Conservation (phyloP, 2,888 invertebrate genomes). For the Hyalella azteca region DNA sequence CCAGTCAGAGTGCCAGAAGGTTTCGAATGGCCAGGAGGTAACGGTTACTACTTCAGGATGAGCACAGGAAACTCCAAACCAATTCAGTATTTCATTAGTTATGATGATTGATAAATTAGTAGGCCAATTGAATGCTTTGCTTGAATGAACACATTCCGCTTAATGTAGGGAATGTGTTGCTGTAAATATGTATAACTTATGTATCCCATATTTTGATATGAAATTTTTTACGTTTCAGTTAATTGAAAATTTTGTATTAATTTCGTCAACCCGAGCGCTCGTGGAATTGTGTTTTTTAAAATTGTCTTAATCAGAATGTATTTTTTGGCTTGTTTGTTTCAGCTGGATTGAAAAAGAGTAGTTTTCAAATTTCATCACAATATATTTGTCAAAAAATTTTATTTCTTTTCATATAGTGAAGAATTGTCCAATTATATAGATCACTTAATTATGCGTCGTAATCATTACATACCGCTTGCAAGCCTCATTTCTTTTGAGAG, state of each 20-base stretch:
- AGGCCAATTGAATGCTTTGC: background rate
- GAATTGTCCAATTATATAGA: background rate
- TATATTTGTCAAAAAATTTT: background rate
- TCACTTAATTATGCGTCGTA: background rate
- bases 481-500: background rate
- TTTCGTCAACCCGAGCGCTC: background rate
- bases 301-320: background rate
- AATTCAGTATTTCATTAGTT: constrained; percentile 51
- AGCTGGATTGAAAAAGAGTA: background rate
- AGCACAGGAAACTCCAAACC: constrained; percentile 51
- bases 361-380: background rate
- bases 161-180: background rate
- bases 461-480: background rate
- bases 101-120: constrained; percentile 47
- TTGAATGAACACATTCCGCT: background rate
- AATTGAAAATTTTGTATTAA: background rate
- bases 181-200: constrained; percentile 31
- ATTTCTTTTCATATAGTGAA: background rate
- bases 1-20: constrained; percentile 43
- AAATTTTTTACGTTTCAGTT: too few relatives aligned
- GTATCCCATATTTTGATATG: background rate
- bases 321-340: background rate
- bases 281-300: background rate
- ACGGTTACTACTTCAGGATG: constrained; percentile 57
- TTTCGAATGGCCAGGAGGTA: constrained; percentile 53